Percentiles rank a stretch among this genome's conserved stretches.
Conservation (phyloP, 2,888 invertebrate species). For the Microctonus aethiopoides region DNA sequence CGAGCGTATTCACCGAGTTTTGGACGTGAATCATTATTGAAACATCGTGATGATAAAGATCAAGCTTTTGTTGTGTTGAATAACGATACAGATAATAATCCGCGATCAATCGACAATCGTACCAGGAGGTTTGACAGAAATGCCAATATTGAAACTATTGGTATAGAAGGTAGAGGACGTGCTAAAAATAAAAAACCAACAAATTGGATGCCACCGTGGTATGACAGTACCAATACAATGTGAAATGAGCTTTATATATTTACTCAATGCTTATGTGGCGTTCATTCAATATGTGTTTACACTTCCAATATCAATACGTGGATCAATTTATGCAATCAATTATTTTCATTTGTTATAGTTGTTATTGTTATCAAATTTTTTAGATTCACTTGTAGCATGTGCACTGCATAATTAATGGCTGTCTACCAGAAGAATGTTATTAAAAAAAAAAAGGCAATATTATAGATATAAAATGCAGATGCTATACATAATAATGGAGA, state of each 20-base stretch:
- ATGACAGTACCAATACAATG: constrained; percentile 58
- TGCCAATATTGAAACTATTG: constrained; percentile 55
- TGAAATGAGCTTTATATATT: constrained; percentile 30
- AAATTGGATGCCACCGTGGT: constrained; percentile 70
- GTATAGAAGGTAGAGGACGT: constrained; percentile 49
- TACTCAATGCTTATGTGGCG: neutral
- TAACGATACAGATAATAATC: constrained; percentile 35
- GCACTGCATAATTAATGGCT: no score
- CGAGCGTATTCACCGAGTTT: constrained; percentile 63
- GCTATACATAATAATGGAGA: no score
- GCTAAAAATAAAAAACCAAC: constrained; percentile 60
- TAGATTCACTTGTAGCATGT: no score
- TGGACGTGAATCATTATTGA: constrained; percentile 42
- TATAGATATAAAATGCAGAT: no score
- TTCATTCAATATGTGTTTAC: neutral
- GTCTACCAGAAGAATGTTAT: no score
- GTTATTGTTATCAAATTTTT: neutral
- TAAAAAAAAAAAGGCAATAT: no score
- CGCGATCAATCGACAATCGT: constrained; percentile 8
- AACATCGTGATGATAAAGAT: constrained; percentile 38
- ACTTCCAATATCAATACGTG: neutral
- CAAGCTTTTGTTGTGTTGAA: constrained; percentile 60
- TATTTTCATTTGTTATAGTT: neutral
- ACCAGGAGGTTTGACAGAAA: constrained; percentile 53
- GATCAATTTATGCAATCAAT: neutral